Percentiles rank a stretch among this genome's conserved stretches.
phyloP scores from a whole-genome alignment of 1,140 invertebrate genomes.

The Ditylenchus dipsaci region DNA sequence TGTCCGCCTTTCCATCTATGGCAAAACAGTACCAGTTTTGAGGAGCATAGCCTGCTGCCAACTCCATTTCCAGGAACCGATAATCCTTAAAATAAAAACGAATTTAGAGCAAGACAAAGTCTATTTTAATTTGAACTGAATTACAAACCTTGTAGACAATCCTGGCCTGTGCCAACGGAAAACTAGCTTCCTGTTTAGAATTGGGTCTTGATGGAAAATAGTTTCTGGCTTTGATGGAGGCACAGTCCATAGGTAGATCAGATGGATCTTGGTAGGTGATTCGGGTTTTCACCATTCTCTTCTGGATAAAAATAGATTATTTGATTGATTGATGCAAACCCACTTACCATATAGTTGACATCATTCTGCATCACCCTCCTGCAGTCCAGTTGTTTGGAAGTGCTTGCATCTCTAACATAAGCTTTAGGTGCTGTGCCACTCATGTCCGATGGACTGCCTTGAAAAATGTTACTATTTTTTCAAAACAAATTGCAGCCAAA shows the following conservation, averaged over 20 bases:
- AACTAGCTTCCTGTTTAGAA: constrained; percentile 22
- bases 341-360: neutral
- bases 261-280: neutral
- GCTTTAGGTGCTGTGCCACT: too few relatives aligned
- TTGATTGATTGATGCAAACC: too few relatives aligned
- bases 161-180: constrained; percentile 31
- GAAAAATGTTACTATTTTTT: neutral
- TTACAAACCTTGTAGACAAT: constrained; percentile 29
- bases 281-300: neutral
- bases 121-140: constrained; percentile 17
- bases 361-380: neutral
- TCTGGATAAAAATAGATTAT: too few relatives aligned
- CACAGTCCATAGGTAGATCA: constrained; percentile 23
- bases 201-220: constrained; percentile 7
- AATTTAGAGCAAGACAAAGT: constrained; percentile 21
- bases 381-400: neutral
- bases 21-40: too few relatives aligned
- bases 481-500: neutral
- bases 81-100: constrained; percentile 37
- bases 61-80: constrained; percentile 38
- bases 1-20: constrained; percentile 38
- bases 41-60: constrained; percentile 32
- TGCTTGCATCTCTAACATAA: neutral
- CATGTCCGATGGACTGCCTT: neutral
- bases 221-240: constrained; percentile 10